Evolutionary conservation across 2,888 invertebrate species (phyloP).

Genomic region (Coenonympha glycerion): DNA sequence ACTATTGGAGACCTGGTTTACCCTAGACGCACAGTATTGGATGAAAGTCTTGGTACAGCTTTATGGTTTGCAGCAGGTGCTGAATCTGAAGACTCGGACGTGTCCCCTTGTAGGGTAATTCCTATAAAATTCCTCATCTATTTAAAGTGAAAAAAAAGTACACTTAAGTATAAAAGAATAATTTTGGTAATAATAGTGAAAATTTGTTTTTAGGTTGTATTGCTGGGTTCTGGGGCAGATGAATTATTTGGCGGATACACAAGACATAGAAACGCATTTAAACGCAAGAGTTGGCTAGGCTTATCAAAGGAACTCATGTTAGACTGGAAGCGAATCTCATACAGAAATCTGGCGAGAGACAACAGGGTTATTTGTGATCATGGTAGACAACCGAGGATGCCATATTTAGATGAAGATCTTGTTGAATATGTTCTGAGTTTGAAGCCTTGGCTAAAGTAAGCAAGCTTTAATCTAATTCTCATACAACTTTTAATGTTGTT

Average conservation of each 20-base stretch:
- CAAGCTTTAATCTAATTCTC: conserved; percentile 1
- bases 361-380: conserved; percentile 94
- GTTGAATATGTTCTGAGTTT: conserved; percentile 78
- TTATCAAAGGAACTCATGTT: conserved; percentile 78
- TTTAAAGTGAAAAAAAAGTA: neutral
- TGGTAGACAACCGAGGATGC: conserved; percentile 88
- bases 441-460: conserved; percentile 81
- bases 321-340: conserved; percentile 91
- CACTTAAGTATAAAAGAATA: too few species aligned
- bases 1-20: conserved; percentile 86
- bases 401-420: conserved; percentile 84
- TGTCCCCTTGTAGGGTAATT: conserved; percentile 79
- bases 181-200: neutral
- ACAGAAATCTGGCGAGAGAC: conserved; percentile 95
- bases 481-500: neutral
- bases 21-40: conserved; percentile 91
- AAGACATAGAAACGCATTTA: conserved; percentile 86
- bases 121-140: neutral
- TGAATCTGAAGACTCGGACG: conserved; percentile 59
- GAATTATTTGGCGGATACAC: conserved; percentile 97
- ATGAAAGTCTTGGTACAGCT: conserved; percentile 97
- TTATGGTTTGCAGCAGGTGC: conserved; percentile 92
- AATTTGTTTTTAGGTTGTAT: conserved; percentile 77
- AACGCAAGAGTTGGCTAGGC: conserved; percentile 73
- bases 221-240: conserved; percentile 97